These are phyloP conservation scores for Heliconius eleuchia DNA, from an alignment of 1,140 invertebrate species.

Conservation along the genomic window DNA sequence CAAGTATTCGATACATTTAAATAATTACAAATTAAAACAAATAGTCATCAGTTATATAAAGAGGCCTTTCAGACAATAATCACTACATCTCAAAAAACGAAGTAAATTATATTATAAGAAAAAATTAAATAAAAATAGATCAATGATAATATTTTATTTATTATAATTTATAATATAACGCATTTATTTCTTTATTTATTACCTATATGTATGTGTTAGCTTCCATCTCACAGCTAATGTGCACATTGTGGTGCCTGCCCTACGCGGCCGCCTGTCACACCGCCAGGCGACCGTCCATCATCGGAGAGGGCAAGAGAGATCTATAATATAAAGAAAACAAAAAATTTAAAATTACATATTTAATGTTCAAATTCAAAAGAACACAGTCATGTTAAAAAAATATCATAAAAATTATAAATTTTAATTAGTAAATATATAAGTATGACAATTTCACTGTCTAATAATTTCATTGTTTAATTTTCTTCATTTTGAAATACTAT, in stretches of 20 bases:
- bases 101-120: not conserved
- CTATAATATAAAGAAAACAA: slow-evolving; percentile 43
- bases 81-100: not conserved
- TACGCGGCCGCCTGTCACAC: slow-evolving; percentile 62
- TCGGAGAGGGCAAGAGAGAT: slow-evolving; percentile 66
- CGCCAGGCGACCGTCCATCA: slow-evolving; percentile 57
- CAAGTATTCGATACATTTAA: not conserved
- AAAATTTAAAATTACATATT: not conserved
- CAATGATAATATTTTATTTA: slow-evolving; percentile 4
- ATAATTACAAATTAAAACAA: not conserved
- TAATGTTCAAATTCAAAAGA: not conserved
- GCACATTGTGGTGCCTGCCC: slow-evolving; percentile 31
- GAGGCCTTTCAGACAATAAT: not conserved
- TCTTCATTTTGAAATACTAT: no score
- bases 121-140: not conserved
- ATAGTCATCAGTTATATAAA: not conserved
- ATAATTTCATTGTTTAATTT: no score
- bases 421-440: no score
- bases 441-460: no score
- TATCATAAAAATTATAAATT: no score
- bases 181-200: not conserved
- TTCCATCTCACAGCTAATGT: slow-evolving; percentile 48
- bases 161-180: not conserved
- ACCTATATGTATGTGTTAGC: slow-evolving; percentile 5
- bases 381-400: no score